Percentiles rank a stretch among this genome's conserved stretches.
phyloP scores from a whole-genome alignment of 2,113 vertebrate species.

The Tenebrosternarchus preto region DNA sequence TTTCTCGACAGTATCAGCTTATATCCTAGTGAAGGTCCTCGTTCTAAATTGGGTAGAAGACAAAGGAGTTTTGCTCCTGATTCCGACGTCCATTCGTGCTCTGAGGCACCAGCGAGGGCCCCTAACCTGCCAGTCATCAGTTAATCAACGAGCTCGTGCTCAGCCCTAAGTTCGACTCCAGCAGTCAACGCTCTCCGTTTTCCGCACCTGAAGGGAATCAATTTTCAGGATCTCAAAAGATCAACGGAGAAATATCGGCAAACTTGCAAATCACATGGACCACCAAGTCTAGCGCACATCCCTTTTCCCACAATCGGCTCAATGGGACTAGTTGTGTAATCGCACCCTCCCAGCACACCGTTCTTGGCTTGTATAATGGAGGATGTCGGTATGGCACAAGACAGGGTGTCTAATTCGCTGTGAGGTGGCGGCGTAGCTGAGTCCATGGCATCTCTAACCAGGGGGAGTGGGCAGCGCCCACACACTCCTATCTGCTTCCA shows the following conservation, averaged over 20 bases:
- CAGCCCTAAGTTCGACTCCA: slow-evolving; percentile 33
- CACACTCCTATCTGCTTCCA: slow-evolving; percentile 53
- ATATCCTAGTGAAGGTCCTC: background rate
- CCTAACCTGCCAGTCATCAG: slow-evolving; percentile 32
- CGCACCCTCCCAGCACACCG: slow-evolving; percentile 16
- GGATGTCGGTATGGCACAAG: slow-evolving; percentile 32
- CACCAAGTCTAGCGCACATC: slow-evolving; percentile 10
- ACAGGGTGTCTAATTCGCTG: slow-evolving; percentile 45
- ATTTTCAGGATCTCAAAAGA: slow-evolving; percentile 39
- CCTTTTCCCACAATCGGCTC: slow-evolving; percentile 3
- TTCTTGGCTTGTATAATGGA: slow-evolving; percentile 45
- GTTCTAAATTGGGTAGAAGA: background rate
- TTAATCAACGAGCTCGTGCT: slow-evolving; percentile 21
- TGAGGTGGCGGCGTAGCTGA: slow-evolving; percentile 48
- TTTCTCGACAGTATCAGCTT: background rate
- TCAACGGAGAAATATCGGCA: slow-evolving; percentile 18
- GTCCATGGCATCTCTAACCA: slow-evolving; percentile 47
- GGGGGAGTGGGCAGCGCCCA: slow-evolving; percentile 51
- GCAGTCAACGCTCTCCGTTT: background rate
- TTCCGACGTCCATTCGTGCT: background rate
- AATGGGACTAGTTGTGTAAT: slow-evolving; percentile 44
- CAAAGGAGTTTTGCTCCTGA: background rate
- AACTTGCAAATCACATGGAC: slow-evolving; percentile 36
- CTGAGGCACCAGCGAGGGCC: background rate
- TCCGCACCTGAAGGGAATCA: slow-evolving; percentile 7